Percentiles rank a stretch among this genome's conserved stretches.
phyloP scores from a whole-genome alignment of 1,140 invertebrate species.

The Drosophila hydei region DNA sequence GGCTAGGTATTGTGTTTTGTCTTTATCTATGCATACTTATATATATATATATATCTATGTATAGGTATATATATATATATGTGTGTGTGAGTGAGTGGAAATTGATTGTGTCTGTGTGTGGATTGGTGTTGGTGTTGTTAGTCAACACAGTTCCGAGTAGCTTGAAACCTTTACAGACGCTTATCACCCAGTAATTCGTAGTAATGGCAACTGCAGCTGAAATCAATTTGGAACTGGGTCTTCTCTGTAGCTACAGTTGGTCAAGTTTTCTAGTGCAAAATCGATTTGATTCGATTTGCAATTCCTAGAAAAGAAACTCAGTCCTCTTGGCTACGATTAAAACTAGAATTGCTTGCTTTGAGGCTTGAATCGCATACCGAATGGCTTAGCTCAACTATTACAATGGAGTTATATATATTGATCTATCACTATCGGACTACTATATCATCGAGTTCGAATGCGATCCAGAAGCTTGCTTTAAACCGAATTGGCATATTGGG shows the following conservation, averaged over 20 bases:
- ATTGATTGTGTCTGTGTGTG: conserved; percentile 15
- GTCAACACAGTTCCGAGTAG: not conserved
- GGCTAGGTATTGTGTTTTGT: conserved; percentile 17
- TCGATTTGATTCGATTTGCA: no score
- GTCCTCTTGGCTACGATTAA: no score
- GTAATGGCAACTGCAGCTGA: not conserved
- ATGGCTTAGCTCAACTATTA: no score
- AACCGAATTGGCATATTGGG: no score
- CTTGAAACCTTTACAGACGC: conserved; percentile 6
- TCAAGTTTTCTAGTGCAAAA: not conserved
- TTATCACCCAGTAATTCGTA: not conserved
- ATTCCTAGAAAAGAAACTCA: no score
- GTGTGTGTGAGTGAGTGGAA: not conserved
- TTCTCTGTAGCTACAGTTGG: not conserved
- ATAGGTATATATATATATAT: not conserved
- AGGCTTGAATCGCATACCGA: no score
- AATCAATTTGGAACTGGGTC: not conserved
- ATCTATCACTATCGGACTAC: no score
- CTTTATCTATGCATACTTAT: not conserved
- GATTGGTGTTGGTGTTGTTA: not conserved
- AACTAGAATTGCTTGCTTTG: no score
- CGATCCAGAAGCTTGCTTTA: no score
- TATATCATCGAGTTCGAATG: no score
- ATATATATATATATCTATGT: no score
- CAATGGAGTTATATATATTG: no score